Evolutionary conservation across 2,113 vertebrate species (phyloP).

Genomic region (Probosciger aterrimus): DNA sequence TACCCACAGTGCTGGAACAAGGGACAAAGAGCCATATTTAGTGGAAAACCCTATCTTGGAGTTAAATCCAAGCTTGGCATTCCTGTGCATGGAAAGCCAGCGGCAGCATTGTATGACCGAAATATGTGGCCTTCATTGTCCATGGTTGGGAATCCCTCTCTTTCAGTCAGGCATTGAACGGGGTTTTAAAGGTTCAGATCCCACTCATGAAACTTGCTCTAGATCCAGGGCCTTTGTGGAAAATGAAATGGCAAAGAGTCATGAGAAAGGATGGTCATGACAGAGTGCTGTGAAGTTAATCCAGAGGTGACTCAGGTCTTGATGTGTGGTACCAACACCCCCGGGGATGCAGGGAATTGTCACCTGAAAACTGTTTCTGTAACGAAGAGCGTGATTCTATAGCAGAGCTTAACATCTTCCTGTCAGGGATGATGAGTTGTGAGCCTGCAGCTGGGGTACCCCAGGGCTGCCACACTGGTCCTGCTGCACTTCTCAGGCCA

Average conservation of each 20-base stretch:
- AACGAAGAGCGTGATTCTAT: fast-evolving
- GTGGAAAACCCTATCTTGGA: neutral
- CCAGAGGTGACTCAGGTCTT: neutral
- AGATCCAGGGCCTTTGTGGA: neutral
- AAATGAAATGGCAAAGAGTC: neutral
- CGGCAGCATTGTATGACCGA: neutral
- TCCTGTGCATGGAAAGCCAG: neutral
- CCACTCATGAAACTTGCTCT: neutral
- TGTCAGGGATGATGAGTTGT: fast-evolving
- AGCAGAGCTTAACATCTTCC: fast-evolving
- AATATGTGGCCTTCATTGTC: neutral
- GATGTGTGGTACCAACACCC: neutral
- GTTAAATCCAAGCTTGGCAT: neutral
- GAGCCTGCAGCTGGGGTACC: neutral
- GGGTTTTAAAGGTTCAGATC: neutral
- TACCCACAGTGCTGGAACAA: neutral
- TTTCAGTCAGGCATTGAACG: neutral
- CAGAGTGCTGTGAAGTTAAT: neutral
- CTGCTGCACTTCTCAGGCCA: neutral
- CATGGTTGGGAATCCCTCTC: neutral
- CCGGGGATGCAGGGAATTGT: neutral
- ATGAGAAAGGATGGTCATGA: neutral
- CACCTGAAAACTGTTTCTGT: neutral
- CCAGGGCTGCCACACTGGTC: neutral
- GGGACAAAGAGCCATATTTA: neutral